Base-by-base conservation (phyloP, 2,797 vertebrate species). In the Sebastes iracundus region DNA sequence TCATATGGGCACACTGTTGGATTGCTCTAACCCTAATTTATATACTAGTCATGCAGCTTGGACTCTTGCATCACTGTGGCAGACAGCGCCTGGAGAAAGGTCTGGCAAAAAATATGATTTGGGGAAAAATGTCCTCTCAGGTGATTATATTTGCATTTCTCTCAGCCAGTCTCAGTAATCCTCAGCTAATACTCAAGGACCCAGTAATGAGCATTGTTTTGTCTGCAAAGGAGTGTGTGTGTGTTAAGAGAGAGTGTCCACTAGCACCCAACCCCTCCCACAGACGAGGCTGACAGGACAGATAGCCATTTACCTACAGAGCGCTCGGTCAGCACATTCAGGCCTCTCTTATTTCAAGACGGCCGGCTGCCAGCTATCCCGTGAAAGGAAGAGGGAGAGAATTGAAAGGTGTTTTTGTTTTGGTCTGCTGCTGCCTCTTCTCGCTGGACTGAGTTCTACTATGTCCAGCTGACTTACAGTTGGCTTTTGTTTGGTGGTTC, bases 291-390 rank as follows among this genome's bases (percentile, higher is more conserved):
- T 62, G 80, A 87, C 82, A 76, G 87, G 87, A 88, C 87, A 88
- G 89, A 93, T 82, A 85, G 82, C 83, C 87, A 73, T 93, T 93
- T 92, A 93, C 87, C 86, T 86, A 61, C 86, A 85, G 81, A 85
- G 86, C 79, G 89, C 90, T 79, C 72, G 68, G 64, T 94, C 92
- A 90, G 92, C 92, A 87, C 78, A 77, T 84, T 84, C 25, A 53
- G 52, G 68, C 79, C 65, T 82, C 94, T 93, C 87, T 73, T 82
- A 84, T 91, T 91, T 88, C 83, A 91, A 46, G 55, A 60, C 20
- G 80, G 81, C 90, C 33, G 58, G 14, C 77, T 78, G 87, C 89
- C 88, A 91, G 84, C 32, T 59, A n/a, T 62, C 73, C 58, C 5
- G 5, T 64, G 82, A 74, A 85, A 87, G 71, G 73, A 63, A 74